phyloP scores from a whole-genome alignment of 2,113 vertebrate species.

The Notarius quadriscutis region DNA sequence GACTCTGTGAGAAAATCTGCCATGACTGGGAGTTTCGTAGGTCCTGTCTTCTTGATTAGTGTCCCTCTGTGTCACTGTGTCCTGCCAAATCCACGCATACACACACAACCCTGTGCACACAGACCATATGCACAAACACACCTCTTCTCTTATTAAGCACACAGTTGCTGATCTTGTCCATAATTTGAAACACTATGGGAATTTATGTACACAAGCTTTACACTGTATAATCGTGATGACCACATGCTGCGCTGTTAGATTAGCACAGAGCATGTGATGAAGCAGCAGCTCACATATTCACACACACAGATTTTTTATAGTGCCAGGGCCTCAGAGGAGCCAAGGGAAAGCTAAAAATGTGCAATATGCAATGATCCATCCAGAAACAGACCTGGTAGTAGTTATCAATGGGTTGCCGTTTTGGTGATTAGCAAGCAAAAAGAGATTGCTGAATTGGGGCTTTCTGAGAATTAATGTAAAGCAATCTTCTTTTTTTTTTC shows the following conservation, averaged over 20 bases:
- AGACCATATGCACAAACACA: neutral
- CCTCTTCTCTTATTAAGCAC: neutral
- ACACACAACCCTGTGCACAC: neutral
- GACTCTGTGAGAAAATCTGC: constrained; percentile 59
- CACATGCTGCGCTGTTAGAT: constrained; percentile 37
- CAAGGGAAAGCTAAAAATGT: constrained; percentile 27
- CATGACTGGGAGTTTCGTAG: constrained; percentile 62
- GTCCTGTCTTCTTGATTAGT: constrained; percentile 55
- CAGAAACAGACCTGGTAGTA: constrained; percentile 21
- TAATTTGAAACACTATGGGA: constrained; percentile 10
- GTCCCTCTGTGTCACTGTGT: constrained; percentile 45
- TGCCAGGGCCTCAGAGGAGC: constrained; percentile 27
- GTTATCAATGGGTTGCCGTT: constrained; percentile 43
- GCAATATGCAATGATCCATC: constrained; percentile 32
- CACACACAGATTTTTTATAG: constrained; percentile 6
- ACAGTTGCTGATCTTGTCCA: constrained; percentile 18
- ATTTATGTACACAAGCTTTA: constrained; percentile 27
- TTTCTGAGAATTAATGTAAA: constrained; percentile 33
- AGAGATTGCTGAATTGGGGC: constrained; percentile 25
- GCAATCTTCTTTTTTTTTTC: constrained; percentile 9
- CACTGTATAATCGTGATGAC: constrained; percentile 39
- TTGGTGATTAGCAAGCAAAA: constrained; percentile 44
- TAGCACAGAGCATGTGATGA: constrained; percentile 11
- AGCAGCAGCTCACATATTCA: constrained; percentile 16
- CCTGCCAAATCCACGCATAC: constrained; percentile 15